Conservation (phyloP, 2,797 vertebrate species). For the Sebastes glaucus region DNA sequence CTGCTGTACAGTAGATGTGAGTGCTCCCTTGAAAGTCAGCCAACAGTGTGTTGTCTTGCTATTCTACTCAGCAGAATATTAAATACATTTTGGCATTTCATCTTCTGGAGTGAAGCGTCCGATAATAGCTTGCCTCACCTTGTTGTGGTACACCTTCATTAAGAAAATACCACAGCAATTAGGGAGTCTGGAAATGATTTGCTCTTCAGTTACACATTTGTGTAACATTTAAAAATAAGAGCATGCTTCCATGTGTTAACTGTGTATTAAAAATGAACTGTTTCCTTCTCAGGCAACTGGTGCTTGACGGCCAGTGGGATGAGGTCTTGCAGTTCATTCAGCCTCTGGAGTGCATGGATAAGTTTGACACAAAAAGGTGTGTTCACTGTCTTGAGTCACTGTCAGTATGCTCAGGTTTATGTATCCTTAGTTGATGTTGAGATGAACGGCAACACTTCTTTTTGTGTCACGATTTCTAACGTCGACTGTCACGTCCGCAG, state of each 20-base stretch:
- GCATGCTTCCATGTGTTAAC: background rate
- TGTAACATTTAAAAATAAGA: background rate
- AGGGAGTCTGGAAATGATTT: background rate
- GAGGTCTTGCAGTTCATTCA: constrained; percentile 99
- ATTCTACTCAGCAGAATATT: constrained; percentile 6
- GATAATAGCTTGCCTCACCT: background rate
- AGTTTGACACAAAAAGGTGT: constrained; percentile 97
- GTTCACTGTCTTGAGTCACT: background rate
- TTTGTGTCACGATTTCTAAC: background rate
- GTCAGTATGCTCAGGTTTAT: background rate
- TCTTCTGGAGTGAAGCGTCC: background rate
- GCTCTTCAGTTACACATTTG: background rate
- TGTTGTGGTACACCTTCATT: background rate
- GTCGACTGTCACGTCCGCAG: constrained; percentile 65
- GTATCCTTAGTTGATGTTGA: background rate
- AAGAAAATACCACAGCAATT: background rate
- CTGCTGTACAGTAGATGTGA: constrained; percentile 3
- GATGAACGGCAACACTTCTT: background rate
- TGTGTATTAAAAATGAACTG: background rate
- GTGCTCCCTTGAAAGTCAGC: constrained; percentile 32
- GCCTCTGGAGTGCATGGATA: constrained; percentile 98
- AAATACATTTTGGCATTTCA: constrained; percentile 7
- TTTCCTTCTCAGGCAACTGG: constrained; percentile 87
- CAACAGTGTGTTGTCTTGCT: constrained; percentile 8
- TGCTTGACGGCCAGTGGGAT: constrained; percentile 98